Evolutionary conservation across 2,113 vertebrate species (phyloP).

Genomic region (Smithornis capensis): DNA sequence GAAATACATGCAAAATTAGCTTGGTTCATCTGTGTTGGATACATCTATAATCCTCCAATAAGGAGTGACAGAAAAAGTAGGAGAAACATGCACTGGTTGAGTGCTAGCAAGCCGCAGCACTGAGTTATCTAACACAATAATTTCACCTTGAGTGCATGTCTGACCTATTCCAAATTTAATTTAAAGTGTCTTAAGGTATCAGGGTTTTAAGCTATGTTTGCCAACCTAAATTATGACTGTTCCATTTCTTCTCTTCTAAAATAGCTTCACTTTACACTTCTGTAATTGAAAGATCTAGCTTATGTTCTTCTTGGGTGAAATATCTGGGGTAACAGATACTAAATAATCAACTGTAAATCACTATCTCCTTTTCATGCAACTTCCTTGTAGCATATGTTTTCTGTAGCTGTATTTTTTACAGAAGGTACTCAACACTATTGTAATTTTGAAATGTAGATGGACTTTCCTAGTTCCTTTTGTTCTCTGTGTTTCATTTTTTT

Average conservation of each 20-base stretch:
- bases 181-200: not conserved
- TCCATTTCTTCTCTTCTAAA: not conserved
- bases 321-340: not conserved
- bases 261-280: not conserved
- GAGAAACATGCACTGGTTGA: not conserved
- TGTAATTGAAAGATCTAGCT: not conserved
- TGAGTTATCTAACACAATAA: not conserved
- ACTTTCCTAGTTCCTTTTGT: not conserved
- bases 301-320: not conserved
- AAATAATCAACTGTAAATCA: not conserved
- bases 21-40: not conserved
- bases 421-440: not conserved
- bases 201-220: not conserved
- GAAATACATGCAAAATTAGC: not conserved
- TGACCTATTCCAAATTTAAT: not conserved
- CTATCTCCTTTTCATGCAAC: not conserved
- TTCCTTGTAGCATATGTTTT: not conserved
- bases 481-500: not conserved
- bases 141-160: not conserved
- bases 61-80: not conserved
- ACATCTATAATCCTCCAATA: not conserved
- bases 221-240: not conserved
- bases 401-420: not conserved
- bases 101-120: fast-evolving
- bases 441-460: not conserved